Evolutionary conservation across 2,888 invertebrate species (phyloP).

Genomic region (Leptopilina myrica): DNA sequence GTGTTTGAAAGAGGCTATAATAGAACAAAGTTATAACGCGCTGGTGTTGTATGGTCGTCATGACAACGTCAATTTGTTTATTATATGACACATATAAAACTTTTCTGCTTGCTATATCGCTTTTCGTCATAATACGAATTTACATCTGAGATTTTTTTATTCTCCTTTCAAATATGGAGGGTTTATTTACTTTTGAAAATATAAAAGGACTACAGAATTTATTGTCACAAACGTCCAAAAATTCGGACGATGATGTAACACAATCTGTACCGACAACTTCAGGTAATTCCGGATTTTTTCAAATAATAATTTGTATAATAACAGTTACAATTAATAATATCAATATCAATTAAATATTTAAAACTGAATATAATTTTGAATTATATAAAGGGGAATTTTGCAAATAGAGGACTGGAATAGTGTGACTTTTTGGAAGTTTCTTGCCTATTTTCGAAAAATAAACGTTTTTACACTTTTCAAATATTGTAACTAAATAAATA

Average conservation of each 20-base stretch:
- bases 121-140: background rate
- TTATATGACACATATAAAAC: background rate
- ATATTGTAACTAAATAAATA: too few species aligned
- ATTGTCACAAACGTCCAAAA: conserved; percentile 66
- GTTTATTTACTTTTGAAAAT: conserved; percentile 64
- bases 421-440: too few species aligned
- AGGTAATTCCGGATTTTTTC: conserved; percentile 56
- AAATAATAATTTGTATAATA: too few species aligned
- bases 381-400: too few species aligned
- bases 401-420: too few species aligned
- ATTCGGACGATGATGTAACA: conserved; percentile 69
- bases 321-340: too few species aligned
- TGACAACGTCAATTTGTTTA: conserved; percentile 10
- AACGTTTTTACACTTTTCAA: too few species aligned
- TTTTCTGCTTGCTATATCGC: background rate
- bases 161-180: conserved; percentile 62
- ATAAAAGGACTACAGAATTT: conserved; percentile 69
- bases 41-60: background rate
- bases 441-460: too few species aligned
- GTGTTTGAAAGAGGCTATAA: background rate
- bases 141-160: background rate
- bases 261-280: conserved; percentile 68
- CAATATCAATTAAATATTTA: too few species aligned
- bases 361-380: too few species aligned
- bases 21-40: background rate